phyloP scores from a whole-genome alignment of 2,888 invertebrate species.

The Vesta saturnalis region DNA sequence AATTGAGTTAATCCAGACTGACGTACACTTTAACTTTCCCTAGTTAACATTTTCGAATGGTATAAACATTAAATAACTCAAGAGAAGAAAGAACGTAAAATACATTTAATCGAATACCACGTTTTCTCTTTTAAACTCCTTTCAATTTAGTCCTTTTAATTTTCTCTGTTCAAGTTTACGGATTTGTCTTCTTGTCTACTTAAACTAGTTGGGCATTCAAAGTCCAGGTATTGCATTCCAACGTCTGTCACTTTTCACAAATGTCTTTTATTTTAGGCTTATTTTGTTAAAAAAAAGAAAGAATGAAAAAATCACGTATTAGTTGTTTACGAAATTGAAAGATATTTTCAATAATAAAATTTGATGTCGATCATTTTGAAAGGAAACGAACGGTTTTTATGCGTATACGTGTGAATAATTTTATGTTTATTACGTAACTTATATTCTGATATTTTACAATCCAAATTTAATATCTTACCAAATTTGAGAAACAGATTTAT shows the following conservation, averaged over 20 bases:
- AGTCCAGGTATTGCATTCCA: constrained; percentile 1
- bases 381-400: not conserved
- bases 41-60: no score
- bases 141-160: not conserved
- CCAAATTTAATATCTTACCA: no score
- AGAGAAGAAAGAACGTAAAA: not conserved
- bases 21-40: no score
- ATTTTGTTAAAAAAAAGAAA: not conserved
- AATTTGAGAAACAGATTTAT: no score
- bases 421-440: no score
- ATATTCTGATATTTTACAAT: no score
- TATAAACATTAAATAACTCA: not conserved
- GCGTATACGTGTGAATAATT: no score
- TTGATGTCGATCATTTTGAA: not conserved
- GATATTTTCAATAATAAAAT: not conserved
- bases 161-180: not conserved
- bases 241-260: not conserved
- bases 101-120: not conserved
- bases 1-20: no score
- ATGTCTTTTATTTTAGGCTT: not conserved
- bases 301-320: not conserved
- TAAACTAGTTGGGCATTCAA: not conserved
- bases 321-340: not conserved
- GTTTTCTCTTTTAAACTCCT: no score
- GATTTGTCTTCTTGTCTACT: not conserved